These are phyloP conservation scores for Scrobipalpa costella DNA, from an alignment of 2,888 invertebrate genomes.

Conservation along the genomic window DNA sequence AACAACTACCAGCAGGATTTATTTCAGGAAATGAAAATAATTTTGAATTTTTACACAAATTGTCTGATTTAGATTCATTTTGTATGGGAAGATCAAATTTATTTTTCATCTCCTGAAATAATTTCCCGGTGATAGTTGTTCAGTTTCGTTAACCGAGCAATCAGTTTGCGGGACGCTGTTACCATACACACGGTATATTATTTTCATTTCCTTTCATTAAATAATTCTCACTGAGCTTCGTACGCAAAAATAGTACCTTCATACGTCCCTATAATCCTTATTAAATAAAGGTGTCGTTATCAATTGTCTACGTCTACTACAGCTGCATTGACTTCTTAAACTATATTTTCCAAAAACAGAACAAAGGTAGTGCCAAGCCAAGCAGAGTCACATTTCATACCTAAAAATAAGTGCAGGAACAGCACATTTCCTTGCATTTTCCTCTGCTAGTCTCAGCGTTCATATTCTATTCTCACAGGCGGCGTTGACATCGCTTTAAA, in stretches of 20 bases:
- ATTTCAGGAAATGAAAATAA: no score
- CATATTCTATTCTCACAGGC: slow-evolving; percentile 20
- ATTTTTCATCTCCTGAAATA: no score
- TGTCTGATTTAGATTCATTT: no score
- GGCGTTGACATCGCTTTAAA: slow-evolving; percentile 16
- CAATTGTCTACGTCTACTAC: no score
- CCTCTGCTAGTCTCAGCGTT: slow-evolving; percentile 17
- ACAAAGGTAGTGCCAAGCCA: slow-evolving; percentile 15
- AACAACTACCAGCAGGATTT: no score
- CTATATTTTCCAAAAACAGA: slow-evolving; percentile 10
- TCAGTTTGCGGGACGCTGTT: no score
- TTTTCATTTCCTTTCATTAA: not conserved
- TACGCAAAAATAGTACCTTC: no score
- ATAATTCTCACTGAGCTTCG: not conserved
- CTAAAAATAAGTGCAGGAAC: slow-evolving; percentile 16
- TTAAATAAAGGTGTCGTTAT: not conserved
- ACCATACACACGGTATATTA: no score
- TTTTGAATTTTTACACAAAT: no score
- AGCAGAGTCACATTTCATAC: slow-evolving; percentile 15
- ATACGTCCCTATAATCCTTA: not conserved
- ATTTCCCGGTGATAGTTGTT: no score
- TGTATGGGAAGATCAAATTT: no score
- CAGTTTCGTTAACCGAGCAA: no score
- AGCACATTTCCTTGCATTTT: slow-evolving; percentile 13
- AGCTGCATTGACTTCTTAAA: not conserved